These are phyloP conservation scores for Coregonus clupeaformis DNA, from an alignment of 2,113 vertebrate species.

Conservation along the genomic window DNA sequence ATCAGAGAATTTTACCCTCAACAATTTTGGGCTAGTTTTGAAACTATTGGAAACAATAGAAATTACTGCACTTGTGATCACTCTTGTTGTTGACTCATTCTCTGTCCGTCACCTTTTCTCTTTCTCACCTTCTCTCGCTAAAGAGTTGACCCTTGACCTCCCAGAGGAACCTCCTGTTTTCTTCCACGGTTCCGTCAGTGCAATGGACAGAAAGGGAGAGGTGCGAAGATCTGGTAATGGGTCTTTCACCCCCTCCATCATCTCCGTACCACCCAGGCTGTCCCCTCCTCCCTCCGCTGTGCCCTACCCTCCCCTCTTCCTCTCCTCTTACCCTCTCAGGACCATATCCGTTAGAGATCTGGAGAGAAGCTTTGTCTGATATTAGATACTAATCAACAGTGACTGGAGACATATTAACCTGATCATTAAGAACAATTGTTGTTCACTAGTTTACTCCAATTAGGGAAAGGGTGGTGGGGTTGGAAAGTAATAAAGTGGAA, in stretches of 20 bases:
- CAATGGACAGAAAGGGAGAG: slow-evolving; percentile 30
- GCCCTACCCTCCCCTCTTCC: slow-evolving; percentile 62
- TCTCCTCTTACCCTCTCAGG: slow-evolving; percentile 62
- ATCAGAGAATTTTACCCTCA: too few species aligned
- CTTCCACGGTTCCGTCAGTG: slow-evolving; percentile 51
- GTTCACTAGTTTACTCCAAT: too few species aligned
- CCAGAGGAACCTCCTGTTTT: slow-evolving; percentile 57
- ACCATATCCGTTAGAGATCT: slow-evolving; percentile 74
- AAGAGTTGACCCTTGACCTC: slow-evolving; percentile 65
- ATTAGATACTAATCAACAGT: neutral
- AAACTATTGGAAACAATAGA: too few species aligned
- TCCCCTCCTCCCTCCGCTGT: slow-evolving; percentile 62
- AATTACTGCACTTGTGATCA: too few species aligned
- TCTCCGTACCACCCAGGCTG: slow-evolving; percentile 68
- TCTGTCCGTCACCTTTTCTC: neutral
- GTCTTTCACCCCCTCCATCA: slow-evolving; percentile 70
- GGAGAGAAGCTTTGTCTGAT: slow-evolving; percentile 70
- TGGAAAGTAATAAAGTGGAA: too few species aligned
- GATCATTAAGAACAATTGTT: neutral
- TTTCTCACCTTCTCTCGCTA: slow-evolving; percentile 8
- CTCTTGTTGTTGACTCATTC: neutral
- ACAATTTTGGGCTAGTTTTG: too few species aligned
- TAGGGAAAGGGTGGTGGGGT: too few species aligned
- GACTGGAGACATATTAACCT: neutral
- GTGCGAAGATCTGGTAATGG: slow-evolving; percentile 57